Evolutionary conservation across 2,113 vertebrate species (phyloP).

Genomic region (Lophochroa leadbeateri): DNA sequence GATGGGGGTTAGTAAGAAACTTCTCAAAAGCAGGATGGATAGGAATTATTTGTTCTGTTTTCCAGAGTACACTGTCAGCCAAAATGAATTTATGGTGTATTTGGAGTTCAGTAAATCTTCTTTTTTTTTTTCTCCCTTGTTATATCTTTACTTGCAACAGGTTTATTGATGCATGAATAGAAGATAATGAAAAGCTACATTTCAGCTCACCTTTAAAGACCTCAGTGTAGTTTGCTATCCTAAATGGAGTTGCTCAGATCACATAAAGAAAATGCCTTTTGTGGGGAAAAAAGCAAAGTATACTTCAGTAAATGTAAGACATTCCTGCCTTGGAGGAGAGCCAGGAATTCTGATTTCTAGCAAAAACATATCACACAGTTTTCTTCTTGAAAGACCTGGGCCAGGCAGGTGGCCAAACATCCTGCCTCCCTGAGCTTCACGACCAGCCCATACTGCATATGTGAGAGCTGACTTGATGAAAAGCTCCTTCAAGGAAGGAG

Average conservation of each 20-base stretch:
- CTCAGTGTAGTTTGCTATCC: background rate
- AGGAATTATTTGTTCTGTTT: constrained; percentile 21
- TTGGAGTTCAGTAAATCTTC: constrained; percentile 13
- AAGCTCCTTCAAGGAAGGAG: background rate
- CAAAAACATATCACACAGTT: background rate
- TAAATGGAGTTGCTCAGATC: background rate
- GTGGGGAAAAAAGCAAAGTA: background rate
- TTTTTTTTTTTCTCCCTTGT: background rate
- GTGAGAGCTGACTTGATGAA: background rate
- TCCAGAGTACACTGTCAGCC: background rate
- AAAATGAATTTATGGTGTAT: constrained; percentile 5
- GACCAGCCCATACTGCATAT: accelerated
- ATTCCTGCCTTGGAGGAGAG: background rate
- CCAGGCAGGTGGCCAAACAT: background rate
- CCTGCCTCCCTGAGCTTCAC: background rate
- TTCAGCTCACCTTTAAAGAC: constrained; percentile 19
- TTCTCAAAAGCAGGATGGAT: constrained; percentile 1
- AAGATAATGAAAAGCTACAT: constrained; percentile 20
- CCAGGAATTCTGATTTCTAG: background rate
- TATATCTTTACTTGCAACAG: background rate
- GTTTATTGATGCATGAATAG: constrained; percentile 15
- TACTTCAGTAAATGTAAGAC: background rate
- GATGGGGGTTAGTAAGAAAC: constrained; percentile 3
- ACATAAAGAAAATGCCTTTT: background rate
- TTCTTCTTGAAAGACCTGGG: background rate